Evolutionary conservation across 2,113 vertebrate species (phyloP).

Genomic region (Microtus montanus): DNA sequence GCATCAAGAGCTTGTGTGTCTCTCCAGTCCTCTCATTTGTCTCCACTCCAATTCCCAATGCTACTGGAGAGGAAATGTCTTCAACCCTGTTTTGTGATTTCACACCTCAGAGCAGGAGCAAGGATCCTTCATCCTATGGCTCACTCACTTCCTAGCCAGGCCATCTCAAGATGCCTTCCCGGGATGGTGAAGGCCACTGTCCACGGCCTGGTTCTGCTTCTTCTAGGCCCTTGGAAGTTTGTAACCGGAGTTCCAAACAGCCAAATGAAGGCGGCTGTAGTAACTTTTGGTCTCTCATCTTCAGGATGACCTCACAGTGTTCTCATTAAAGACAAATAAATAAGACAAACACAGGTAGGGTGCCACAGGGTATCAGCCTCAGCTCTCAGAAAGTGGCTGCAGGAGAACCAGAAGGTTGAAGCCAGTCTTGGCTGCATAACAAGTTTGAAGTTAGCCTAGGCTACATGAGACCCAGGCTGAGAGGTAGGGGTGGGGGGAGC

Average conservation of each 20-base stretch:
- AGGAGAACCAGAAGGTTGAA: neutral
- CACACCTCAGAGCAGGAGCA: neutral
- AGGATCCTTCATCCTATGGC: neutral
- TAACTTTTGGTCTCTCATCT: neutral
- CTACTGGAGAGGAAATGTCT: neutral
- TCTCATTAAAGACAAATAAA: neutral
- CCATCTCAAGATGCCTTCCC: neutral
- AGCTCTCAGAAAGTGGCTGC: neutral
- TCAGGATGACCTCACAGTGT: neutral
- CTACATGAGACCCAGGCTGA: neutral
- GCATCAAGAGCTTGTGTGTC: neutral
- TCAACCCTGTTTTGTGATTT: neutral
- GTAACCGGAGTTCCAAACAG: neutral
- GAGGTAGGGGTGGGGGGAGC: too few relatives aligned
- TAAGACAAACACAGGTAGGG: neutral
- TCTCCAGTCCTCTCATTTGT: neutral
- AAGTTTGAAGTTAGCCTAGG: neutral
- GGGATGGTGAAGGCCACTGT: neutral
- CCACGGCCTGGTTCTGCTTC: neutral
- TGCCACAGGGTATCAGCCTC: too few relatives aligned
- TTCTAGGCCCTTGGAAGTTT: neutral
- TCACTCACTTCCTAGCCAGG: neutral
- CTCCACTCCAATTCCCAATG: neutral
- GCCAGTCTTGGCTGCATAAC: neutral
- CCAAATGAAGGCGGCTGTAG: neutral